Conservation (phyloP, 2,888 invertebrate species). For the Adineta ricciae region DNA sequence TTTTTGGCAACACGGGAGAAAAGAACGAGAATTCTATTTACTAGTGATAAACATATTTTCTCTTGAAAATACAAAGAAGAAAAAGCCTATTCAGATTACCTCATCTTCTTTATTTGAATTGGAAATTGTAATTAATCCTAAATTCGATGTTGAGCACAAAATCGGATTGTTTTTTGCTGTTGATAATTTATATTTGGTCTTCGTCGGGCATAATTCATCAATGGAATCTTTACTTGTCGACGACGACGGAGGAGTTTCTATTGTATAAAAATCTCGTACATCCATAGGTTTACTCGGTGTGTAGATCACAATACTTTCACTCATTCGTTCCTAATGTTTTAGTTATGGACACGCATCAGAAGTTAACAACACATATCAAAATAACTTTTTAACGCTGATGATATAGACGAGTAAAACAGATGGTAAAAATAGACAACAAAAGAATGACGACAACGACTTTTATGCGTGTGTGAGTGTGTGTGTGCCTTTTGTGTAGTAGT, state of each 20-base stretch:
- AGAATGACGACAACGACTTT: neutral
- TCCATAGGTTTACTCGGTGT: neutral
- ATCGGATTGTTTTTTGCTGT: neutral
- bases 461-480: neutral
- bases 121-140: neutral
- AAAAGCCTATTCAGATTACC: neutral
- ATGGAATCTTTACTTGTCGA: neutral
- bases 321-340: neutral
- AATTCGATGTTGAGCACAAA: neutral
- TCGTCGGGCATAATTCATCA: neutral
- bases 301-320: neutral
- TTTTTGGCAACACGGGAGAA: neutral
- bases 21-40: neutral
- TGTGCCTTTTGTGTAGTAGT: neutral
- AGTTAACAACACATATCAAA: neutral
- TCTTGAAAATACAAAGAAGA: neutral
- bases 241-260: neutral
- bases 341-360: constrained; percentile 3
- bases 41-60: neutral
- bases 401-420: neutral
- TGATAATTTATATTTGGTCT: neutral
- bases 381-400: neutral
- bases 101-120: neutral
- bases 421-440: neutral
- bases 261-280: neutral